These are phyloP conservation scores for Caenorhabditis wallacei DNA, from an alignment of 2,888 invertebrate species.

Conservation along the genomic window DNA sequence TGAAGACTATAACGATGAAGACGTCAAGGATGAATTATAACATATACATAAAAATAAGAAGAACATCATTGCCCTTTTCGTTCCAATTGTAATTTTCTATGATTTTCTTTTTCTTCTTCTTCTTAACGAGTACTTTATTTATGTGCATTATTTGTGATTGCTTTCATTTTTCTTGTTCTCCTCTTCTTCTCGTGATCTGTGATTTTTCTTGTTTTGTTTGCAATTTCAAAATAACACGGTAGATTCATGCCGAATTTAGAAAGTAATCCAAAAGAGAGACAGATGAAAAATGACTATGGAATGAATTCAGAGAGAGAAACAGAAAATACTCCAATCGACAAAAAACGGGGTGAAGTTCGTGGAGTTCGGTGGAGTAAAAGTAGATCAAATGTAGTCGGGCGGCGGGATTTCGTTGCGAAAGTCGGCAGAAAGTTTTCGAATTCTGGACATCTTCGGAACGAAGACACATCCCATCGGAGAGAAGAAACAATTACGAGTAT, in stretches of 20 bases:
- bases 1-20: constrained; percentile 31
- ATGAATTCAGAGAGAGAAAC: constrained; percentile 38
- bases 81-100: constrained; percentile 28
- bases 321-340: constrained; percentile 29
- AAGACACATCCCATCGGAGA: constrained; percentile 74
- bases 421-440: constrained; percentile 58
- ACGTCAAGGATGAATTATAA: constrained; percentile 52
- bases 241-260: constrained; percentile 32
- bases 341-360: constrained; percentile 35
- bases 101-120: neutral
- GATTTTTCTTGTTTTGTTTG: constrained; percentile 20
- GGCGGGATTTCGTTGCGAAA: constrained; percentile 60
- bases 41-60: neutral
- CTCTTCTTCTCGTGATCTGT: constrained; percentile 29
- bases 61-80: constrained; percentile 16
- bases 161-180: constrained; percentile 17
- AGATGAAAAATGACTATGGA: constrained; percentile 24
- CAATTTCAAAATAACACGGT: constrained; percentile 43
- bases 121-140: constrained; percentile 36
- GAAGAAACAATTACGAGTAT: constrained; percentile 68
- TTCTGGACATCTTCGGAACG: constrained; percentile 64
- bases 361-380: constrained; percentile 13
- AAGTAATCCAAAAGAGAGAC: constrained; percentile 4
- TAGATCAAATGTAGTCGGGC: constrained; percentile 53
- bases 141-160: constrained; percentile 47